Conservation (phyloP, 2,888 invertebrate genomes). For the Caprella mutica region DNA sequence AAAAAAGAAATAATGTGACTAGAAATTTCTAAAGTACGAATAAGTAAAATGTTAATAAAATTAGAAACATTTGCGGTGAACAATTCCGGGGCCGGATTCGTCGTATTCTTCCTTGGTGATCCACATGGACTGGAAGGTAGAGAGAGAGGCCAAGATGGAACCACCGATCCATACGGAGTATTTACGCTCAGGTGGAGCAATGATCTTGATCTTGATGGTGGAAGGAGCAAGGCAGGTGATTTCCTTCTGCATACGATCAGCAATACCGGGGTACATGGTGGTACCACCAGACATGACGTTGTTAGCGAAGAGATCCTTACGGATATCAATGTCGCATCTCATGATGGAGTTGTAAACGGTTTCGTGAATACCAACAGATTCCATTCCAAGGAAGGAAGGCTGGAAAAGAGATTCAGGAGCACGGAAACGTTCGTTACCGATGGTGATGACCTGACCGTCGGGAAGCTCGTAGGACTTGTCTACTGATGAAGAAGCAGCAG, state of each 20-base stretch:
- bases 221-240: constrained; percentile 42
- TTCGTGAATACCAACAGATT: constrained; percentile 78
- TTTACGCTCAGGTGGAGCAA: constrained; percentile 8
- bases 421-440: constrained; percentile 67
- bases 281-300: no score
- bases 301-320: constrained; percentile 47
- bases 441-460: constrained; percentile 5
- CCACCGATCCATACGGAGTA: constrained; percentile 8
- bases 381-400: constrained; percentile 67
- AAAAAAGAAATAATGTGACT: no score
- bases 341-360: constrained; percentile 55
- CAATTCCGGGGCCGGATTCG: constrained; percentile 57
- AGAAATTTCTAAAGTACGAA: no score
- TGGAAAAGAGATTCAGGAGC: constrained; percentile 62
- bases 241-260: constrained; percentile 11
- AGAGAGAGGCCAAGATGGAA: constrained; percentile 75
- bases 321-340: constrained; percentile 89
- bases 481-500: constrained; percentile 58
- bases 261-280: constrained; percentile 10
- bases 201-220: constrained; percentile 45
- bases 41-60: no score
- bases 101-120: constrained; percentile 86
- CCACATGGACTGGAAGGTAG: constrained; percentile 86
- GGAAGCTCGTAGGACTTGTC: constrained; percentile 6
- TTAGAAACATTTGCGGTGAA: constrained; percentile 46